phyloP scores from a whole-genome alignment of 2,888 invertebrate species.

The Chironomus tentans region DNA sequence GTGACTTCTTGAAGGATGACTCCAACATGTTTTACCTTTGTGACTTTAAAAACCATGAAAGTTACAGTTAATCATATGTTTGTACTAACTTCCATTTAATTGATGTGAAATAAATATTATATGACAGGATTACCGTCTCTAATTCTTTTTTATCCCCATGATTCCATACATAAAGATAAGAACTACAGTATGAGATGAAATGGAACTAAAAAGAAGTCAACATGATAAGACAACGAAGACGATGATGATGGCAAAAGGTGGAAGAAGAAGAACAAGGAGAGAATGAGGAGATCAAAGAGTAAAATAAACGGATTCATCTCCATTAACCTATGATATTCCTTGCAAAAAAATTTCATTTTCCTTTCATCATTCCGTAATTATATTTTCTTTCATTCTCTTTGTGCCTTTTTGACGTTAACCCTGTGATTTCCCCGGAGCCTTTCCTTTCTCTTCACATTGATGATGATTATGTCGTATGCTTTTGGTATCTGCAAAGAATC shows the following conservation, averaged over 20 bases:
- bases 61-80: too few relatives aligned
- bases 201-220: too few relatives aligned
- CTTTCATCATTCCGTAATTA: constrained; percentile 26
- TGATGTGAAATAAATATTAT: too few relatives aligned
- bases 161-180: too few relatives aligned
- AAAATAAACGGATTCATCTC: constrained; percentile 16
- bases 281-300: constrained; percentile 17
- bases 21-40: too few relatives aligned
- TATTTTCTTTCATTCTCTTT: constrained; percentile 1
- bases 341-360: constrained; percentile 2
- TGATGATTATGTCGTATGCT: constrained; percentile 2
- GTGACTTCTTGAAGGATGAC: too few relatives aligned
- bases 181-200: too few relatives aligned
- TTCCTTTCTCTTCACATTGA: neutral
- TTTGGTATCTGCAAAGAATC: neutral
- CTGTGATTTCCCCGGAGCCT: constrained; percentile 22
- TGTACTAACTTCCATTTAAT: too few relatives aligned
- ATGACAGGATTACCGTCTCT: too few relatives aligned
- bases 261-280: neutral
- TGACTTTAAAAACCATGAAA: too few relatives aligned
- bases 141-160: too few relatives aligned
- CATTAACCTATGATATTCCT: constrained; percentile 14
- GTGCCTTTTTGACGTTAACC: constrained; percentile 20
- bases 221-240: too few relatives aligned
- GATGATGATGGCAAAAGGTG: neutral